A percentile compares a stretch with the other conserved stretches of the same genome.
Conservation (phyloP, 2,797 vertebrate species). For the Anguilla anguilla region DNA sequence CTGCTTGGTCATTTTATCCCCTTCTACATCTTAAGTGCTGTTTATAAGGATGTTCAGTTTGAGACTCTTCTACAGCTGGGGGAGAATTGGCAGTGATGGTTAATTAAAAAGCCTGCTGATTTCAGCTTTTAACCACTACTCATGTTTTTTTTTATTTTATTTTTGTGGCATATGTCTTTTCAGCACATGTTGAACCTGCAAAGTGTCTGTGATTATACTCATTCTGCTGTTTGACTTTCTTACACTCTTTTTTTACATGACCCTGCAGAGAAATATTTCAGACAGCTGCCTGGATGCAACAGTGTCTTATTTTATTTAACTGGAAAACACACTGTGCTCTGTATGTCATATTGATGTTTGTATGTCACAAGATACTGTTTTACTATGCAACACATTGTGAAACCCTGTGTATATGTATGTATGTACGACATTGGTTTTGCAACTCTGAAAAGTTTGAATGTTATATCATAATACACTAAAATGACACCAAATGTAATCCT, state of each 20-base stretch:
- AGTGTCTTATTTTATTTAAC: background rate
- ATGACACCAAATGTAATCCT: too few species aligned
- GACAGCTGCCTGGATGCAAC: background rate
- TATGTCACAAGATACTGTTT: background rate
- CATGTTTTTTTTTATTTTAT: background rate
- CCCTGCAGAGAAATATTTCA: background rate
- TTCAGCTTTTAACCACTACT: background rate
- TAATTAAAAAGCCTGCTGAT: constrained; percentile 12
- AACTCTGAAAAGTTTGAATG: too few species aligned
- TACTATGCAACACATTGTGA: background rate
- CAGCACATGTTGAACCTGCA: constrained; percentile 17
- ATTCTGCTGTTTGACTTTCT: background rate
- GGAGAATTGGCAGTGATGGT: background rate
- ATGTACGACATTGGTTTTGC: too few species aligned
- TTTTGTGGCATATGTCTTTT: background rate
- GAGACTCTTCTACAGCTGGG: background rate
- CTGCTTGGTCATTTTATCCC: background rate
- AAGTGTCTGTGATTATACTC: background rate
- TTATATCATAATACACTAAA: too few species aligned
- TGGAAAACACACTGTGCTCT: background rate
- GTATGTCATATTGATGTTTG: background rate
- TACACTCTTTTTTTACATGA: background rate
- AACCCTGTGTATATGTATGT: background rate
- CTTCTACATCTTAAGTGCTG: background rate
- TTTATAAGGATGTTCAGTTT: background rate